Conservation (phyloP, 2,113 vertebrate species). For the Pyrgilauda ruficollis region DNA sequence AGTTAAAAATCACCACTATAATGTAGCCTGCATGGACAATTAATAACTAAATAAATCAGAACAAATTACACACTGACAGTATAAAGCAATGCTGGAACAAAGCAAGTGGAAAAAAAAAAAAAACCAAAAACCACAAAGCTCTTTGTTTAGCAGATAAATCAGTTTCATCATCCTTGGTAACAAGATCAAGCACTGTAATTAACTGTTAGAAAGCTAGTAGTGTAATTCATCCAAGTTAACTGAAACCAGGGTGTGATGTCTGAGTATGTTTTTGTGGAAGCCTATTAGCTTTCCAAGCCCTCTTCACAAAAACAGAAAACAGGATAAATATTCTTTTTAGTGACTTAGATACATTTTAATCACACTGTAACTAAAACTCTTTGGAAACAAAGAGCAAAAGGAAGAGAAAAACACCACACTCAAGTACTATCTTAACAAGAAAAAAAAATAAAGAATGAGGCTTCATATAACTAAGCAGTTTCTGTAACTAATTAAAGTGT, state of each 20-base stretch:
- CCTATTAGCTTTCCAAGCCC: not conserved
- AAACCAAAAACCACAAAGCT: not conserved
- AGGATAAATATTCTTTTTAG: not conserved
- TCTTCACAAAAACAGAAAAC: not conserved
- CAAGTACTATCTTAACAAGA: not conserved
- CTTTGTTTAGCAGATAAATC: conserved; percentile 13
- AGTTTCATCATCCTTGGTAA: conserved; percentile 39
- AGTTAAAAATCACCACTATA: not conserved
- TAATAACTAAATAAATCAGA: not conserved
- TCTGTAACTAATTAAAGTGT: not conserved
- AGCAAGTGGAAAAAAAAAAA: not conserved
- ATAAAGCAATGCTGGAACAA: not conserved
- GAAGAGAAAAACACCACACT: not conserved
- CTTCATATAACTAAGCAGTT: not conserved
- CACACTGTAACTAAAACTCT: not conserved
- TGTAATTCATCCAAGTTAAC: conserved; percentile 30
- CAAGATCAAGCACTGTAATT: conserved; percentile 24
- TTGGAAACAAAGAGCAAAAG: not conserved
- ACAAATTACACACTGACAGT: not conserved
- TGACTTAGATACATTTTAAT: not conserved
- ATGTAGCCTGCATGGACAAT: not conserved
- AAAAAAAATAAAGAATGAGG: not conserved
- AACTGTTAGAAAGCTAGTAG: not conserved
- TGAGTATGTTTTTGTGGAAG: not conserved
- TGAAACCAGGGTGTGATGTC: conserved; percentile 12